phyloP scores from a whole-genome alignment of 2,888 invertebrate species.

The Eilema depressum region DNA sequence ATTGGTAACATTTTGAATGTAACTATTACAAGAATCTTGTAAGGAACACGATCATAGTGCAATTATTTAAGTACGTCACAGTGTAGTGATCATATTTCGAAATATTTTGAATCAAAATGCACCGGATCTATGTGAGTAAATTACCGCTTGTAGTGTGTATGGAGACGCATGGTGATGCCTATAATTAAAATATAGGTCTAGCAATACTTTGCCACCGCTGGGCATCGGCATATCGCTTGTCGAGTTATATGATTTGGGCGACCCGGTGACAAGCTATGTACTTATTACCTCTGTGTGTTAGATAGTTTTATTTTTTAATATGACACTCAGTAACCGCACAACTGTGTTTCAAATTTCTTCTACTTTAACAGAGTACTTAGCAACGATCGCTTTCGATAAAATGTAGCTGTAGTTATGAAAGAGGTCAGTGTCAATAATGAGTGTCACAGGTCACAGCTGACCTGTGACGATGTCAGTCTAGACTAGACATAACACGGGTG shows the following conservation, averaged over 20 bases:
- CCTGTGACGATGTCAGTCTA: neutral
- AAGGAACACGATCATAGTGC: constrained; percentile 34
- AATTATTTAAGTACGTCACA: constrained; percentile 35
- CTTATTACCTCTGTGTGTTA: constrained; percentile 74
- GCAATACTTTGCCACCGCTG: constrained; percentile 67
- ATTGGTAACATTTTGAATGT: constrained; percentile 30
- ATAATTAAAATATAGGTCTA: constrained; percentile 66
- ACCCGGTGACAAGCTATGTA: constrained; percentile 68
- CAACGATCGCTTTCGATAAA: constrained; percentile 1
- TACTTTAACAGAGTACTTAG: constrained; percentile 7
- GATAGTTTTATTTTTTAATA: constrained; percentile 70
- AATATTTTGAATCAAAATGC: constrained; percentile 67
- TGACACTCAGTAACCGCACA: constrained; percentile 65
- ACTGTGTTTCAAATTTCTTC: constrained; percentile 55
- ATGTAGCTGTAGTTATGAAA: constrained; percentile 3
- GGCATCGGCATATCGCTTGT: constrained; percentile 78
- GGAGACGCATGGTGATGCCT: constrained; percentile 81
- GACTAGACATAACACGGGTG: constrained; percentile 44
- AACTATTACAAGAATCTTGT: neutral
- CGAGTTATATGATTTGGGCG: constrained; percentile 68
- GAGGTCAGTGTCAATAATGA: neutral
- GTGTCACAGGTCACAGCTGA: neutral
- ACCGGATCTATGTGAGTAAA: constrained; percentile 82
- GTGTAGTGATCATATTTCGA: constrained; percentile 48
- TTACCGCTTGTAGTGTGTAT: constrained; percentile 82